Base-by-base conservation (phyloP, 2,888 invertebrate genomes). In the Ophion slaviceki region DNA sequence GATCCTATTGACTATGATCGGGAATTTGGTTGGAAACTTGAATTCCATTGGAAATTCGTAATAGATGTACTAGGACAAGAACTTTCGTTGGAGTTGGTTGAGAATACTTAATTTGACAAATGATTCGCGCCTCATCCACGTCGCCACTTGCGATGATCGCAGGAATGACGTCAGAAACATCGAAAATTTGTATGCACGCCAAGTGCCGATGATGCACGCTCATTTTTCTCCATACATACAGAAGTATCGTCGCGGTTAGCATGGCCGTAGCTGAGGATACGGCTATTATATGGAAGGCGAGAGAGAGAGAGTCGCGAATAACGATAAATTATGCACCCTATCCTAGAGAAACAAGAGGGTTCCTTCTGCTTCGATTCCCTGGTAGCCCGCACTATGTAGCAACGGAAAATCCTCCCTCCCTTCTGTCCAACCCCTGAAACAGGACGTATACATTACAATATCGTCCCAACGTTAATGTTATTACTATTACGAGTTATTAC, bases 241-340 rank as follows among this genome's bases (percentile, higher is more conserved):
- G 10, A 17, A 68, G 57, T n/a, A 79, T 74, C 64, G 67, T 83
- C 80, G 68, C 79, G 75, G 82, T 76, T 75, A 66, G 66, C 24
- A 70, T 68, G 17, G 47, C 79, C 66, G 72, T 80, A 59, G 78
- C 66, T 82, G 68, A 79, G 72, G 75, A 81, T 75, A 61, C 74
- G 66, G 24, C 61, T 40, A 24, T 24, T 24, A 24, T 24, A 76
- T 61, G 71, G 81, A 59, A 28, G 76, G 53, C 36, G 59, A 62
- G 32, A 45, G 59, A 62, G 32, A 45, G 59, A 62, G 70, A 70
- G 81, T 87, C 89, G 88, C 88, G 87, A 87, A 87, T 86, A 89
- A 88, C 93, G 92, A 93, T 93, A 93, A 93, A 93, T 93, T 93
- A 93, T 94, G 92, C 93, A 93, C 93, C 93, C 91, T 86, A 85